These are phyloP conservation scores for Lepisosteus osseus DNA, from an alignment of 2,113 vertebrate species.

Conservation along the genomic window DNA sequence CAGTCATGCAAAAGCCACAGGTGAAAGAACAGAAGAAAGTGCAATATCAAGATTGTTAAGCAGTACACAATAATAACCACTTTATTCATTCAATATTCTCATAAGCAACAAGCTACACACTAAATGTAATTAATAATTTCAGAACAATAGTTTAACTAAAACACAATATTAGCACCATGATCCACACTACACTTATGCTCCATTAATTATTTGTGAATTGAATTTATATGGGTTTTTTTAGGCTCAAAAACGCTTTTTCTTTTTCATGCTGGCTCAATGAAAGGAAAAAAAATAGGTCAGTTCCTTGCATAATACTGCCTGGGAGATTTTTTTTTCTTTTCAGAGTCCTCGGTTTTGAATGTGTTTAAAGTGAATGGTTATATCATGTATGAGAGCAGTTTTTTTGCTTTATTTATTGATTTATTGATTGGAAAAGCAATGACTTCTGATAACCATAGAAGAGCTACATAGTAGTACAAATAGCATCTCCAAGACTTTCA, in stretches of 20 bases:
- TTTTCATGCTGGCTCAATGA: too few relatives aligned
- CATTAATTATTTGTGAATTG: not conserved
- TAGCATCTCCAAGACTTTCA: not conserved
- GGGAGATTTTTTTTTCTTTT: slow-evolving; percentile 29
- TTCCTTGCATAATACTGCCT: too few relatives aligned
- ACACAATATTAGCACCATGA: too few relatives aligned
- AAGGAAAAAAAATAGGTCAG: too few relatives aligned
- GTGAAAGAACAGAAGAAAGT: slow-evolving; percentile 6
- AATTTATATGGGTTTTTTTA: not conserved
- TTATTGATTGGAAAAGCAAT: slow-evolving; percentile 5
- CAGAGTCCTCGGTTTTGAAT: slow-evolving; percentile 14
- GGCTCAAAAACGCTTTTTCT: too few relatives aligned
- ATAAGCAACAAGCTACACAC: too few relatives aligned
- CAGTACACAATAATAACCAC: not conserved
- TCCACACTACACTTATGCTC: not conserved
- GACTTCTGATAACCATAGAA: not conserved
- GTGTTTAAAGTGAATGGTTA: not conserved
- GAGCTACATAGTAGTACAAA: not conserved
- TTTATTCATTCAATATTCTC: too few relatives aligned
- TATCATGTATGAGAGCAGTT: not conserved
- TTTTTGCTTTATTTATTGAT: not conserved
- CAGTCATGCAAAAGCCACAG: slow-evolving; percentile 4
- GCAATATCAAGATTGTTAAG: not conserved
- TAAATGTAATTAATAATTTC: too few relatives aligned
- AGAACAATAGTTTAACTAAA: too few relatives aligned